Percentiles rank a stretch among this genome's conserved stretches.
Conservation (phyloP, 2,113 vertebrate genomes). For the Urocynchramus pylzowi region DNA sequence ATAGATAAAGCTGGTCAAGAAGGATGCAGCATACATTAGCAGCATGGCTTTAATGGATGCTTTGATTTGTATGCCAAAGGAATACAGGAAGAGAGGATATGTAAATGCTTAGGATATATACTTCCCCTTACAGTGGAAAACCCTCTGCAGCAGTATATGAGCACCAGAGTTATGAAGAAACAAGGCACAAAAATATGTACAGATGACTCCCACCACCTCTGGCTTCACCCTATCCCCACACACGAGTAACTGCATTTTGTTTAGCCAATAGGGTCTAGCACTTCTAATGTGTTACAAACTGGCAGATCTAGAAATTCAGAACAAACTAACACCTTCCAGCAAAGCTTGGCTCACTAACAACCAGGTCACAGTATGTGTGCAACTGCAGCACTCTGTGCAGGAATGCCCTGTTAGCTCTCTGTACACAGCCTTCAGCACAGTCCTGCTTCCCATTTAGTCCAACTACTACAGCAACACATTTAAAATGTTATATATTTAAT, state of each 20-base stretch:
- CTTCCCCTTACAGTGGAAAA: background rate
- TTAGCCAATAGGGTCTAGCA: background rate
- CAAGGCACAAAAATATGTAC: background rate
- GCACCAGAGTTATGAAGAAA: background rate
- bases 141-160: background rate
- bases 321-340: background rate
- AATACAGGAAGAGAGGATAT: background rate
- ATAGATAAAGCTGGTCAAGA: background rate
- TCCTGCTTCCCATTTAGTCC: background rate
- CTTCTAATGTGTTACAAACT: background rate
- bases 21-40: background rate
- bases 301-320: background rate
- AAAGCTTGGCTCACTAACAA: background rate
- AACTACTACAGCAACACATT: background rate
- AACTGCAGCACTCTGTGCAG: background rate
- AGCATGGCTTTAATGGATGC: background rate
- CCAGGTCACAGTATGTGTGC: accelerated
- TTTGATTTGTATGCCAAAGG: background rate
- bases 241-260: background rate
- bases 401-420: background rate
- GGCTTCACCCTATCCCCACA: background rate
- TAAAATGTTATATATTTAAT: background rate
- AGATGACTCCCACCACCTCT: background rate
- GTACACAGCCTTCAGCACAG: background rate
- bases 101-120: background rate